phyloP scores from a whole-genome alignment of 2,888 invertebrate species.

The Hypselothyrea guttata region DNA sequence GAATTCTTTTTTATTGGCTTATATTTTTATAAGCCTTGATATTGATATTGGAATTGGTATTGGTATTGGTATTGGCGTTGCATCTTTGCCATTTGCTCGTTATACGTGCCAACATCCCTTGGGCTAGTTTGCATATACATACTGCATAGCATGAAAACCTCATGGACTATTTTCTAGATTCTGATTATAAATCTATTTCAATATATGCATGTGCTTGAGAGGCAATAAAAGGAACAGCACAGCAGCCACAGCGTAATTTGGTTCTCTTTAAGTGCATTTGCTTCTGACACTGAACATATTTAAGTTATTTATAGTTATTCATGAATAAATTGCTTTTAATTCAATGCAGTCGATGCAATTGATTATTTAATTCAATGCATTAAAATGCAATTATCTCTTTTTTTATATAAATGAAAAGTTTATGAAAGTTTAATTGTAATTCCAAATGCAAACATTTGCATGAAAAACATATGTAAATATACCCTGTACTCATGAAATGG shows the following conservation, averaged over 20 bases:
- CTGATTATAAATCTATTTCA: slow-evolving; percentile 30
- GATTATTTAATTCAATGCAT: no score
- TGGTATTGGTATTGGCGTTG: slow-evolving; percentile 23
- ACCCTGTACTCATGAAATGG: no score
- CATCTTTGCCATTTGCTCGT: slow-evolving; percentile 7
- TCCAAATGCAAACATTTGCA: no score
- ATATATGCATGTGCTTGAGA: slow-evolving; percentile 5
- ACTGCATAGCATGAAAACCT: slow-evolving; percentile 3
- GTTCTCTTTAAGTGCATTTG: slow-evolving; percentile 33
- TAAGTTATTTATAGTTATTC: slow-evolving; percentile 31
- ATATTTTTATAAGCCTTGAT: slow-evolving; percentile 40
- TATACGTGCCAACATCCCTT: not conserved
- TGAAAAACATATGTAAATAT: no score
- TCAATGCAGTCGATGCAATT: slow-evolving; percentile 17
- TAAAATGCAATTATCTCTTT: no score
- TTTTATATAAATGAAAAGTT: no score
- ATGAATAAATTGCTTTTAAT: slow-evolving; percentile 34
- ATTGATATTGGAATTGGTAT: slow-evolving; percentile 24
- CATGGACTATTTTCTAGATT: slow-evolving; percentile 22
- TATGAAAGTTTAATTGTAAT: no score
- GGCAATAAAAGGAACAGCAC: not conserved
- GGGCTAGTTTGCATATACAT: slow-evolving; percentile 23
- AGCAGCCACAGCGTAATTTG: slow-evolving; percentile 5
- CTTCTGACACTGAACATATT: slow-evolving; percentile 45
- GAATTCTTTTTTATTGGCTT: not conserved